Base-by-base conservation (phyloP, 2,113 vertebrate genomes). In the Hymenochirus boettgeri region DNA sequence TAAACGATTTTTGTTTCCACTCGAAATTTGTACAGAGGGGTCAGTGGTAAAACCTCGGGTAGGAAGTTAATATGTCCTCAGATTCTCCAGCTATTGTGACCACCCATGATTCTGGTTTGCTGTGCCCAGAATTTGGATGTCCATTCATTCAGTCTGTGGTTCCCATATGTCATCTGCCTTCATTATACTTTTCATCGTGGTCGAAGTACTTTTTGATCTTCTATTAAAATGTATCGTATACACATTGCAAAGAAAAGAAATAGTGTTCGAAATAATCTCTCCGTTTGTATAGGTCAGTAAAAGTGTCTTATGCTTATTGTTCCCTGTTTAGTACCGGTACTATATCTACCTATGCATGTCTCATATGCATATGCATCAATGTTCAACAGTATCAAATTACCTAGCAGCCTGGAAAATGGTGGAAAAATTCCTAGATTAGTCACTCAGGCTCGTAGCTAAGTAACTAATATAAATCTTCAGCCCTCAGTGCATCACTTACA, bases 151-250 rank as follows among this genome's bases (percentile, higher is more conserved):
- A 50, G 45, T 50, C 26, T 48, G 24, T 57, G 39, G 27, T 65
- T 57, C 62, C 53, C 62, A 65, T 57, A 65, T 57, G 53, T 65
- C 53, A 65, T 47, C 18, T 63, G 48, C 19, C 21, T 53, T 39
- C 48, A 18, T 22, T 17, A 7, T 54, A 5, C 22, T 12, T 21
- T 25, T 23, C 26, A 39, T 29, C 37, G 19, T 47, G 62, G 37
- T 53, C 54, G 54, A 39, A 31, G 24, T 12, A 15, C 26, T 65
- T 23, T 65, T 46, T 55, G 25, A 46, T 46, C 52, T 33, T 56
- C 25, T 13, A 50, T 19, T 48, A 45, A 21, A 35, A 12, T 50
- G 39, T 11, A 23, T 1, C 18, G n/a, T 21, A 12, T 22, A 48
- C 3, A 23, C 10, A 48, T 22, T 22, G 22, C 6, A 48, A 4